Base-by-base conservation (phyloP, 2,113 vertebrate genomes). In the Tenebrosternarchus preto region DNA sequence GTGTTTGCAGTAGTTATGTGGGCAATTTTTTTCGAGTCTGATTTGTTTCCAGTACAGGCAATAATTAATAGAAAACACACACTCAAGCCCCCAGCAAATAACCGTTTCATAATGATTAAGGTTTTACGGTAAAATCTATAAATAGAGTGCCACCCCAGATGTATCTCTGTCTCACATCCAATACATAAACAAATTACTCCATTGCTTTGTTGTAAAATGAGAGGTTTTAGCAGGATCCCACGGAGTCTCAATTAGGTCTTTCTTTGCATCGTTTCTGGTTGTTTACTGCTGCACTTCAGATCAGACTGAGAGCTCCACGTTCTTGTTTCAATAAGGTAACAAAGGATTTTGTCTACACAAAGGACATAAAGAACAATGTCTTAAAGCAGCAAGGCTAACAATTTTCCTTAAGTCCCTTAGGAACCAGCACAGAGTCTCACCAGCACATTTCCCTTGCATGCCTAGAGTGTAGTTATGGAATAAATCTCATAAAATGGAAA, bases 151-250 rank as follows among this genome's bases (percentile, higher is more conserved):
- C 79, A 80, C 79, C 79, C 60, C 75, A 60, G 83, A 66, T 69
- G 73, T 17, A 74, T 43, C 71, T 74, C n/a, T 24, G n/a, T 53
- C 24, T 75, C 60, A 63, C 61, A 59, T 43, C 5, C 61, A 59
- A 25, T 66, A 74, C 78, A 68, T 66, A 70, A 79, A 60, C 36
- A 78, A 63, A 36, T 20, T 20, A 57, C 57, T 66, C 66, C 46
- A 69, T 84, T 64, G 61, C 60, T 73, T 80, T 87, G 87, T 89
- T 87, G 87, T 84, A 84, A 80, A 85, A 81, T 88, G 89, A 88
- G 90, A 90, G 87, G 84, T 81, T 82, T 83, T 86, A 90, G 90
- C 84, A 83, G 88, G 85, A 91, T 91, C 39, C 80, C 72, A 59
- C 73, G n/a, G 85, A 43, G 55, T 57, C 73, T 81, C 25, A 27